A percentile compares a stretch with the other conserved stretches of the same genome.
These are phyloP conservation scores for Ptychobarbus kaznakovi DNA, from an alignment of 2,797 vertebrate species.

Conservation along the genomic window DNA sequence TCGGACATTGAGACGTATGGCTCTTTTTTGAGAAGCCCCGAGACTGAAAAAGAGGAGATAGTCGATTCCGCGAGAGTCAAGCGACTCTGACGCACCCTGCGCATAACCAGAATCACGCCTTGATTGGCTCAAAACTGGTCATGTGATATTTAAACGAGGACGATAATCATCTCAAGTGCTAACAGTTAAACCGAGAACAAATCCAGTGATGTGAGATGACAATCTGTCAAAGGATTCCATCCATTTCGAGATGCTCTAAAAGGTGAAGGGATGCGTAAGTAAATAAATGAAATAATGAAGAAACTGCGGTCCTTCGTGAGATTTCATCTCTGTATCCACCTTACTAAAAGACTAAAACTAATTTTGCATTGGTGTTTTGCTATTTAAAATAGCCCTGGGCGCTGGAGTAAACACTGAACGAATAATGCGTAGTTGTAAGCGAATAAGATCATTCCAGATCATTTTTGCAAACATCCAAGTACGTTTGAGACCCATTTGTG, in stretches of 20 bases:
- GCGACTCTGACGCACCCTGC: conserved; percentile 85
- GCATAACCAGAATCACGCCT: conserved; percentile 78
- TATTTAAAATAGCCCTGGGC: not conserved
- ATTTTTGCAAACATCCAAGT: not conserved
- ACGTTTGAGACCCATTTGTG: not conserved
- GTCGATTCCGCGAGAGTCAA: conserved; percentile 82
- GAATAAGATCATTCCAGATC: not conserved
- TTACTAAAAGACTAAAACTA: not conserved
- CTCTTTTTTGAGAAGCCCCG: conserved; percentile 79
- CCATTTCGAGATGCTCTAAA: conserved; percentile 42
- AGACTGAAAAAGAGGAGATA: conserved; percentile 89
- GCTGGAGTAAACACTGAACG: not conserved
- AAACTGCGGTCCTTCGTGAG: not conserved
- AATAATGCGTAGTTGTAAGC: not conserved
- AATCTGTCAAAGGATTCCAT: conserved; percentile 57
- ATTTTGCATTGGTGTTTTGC: not conserved
- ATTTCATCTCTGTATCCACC: not conserved
- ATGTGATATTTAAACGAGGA: conserved; percentile 95
- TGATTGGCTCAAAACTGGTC: conserved; percentile 87
- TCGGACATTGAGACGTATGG: conserved; percentile 86
- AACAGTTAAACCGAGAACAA: conserved; percentile 85
- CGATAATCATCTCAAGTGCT: conserved; percentile 82
- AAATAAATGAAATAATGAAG: not conserved
- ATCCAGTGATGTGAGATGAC: conserved; percentile 74
- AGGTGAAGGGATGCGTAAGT: conserved; percentile 22